Evolutionary conservation across 2,113 vertebrate genomes (phyloP), one percentile per base, ranked within the genome.

Genomic region (Myanophis thanlyinensis): DNA sequence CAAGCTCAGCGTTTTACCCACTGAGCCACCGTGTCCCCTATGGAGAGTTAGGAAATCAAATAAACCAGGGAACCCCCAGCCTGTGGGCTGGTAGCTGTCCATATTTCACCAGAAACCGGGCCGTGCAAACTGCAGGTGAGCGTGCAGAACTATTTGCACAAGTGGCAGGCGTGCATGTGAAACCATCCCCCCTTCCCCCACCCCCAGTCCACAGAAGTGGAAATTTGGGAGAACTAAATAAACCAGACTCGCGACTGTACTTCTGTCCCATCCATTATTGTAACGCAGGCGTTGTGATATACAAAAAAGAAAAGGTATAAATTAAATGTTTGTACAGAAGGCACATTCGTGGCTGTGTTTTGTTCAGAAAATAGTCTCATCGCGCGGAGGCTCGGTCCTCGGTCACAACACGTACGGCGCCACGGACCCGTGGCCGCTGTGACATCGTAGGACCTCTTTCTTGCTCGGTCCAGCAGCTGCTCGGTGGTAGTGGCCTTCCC

Each of bases 401-500:
- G 6, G 96, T 98, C 97, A 98, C 49, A 40, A 98, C 85, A 94
- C 89, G 0, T 97, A 94, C n/a, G 97, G 95, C 1, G 91, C 96
- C 51, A 97, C 22, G 0, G 95, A 93, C 3, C 97, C 97, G 0
- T 48, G 94, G n/a, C 95, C 90, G 54, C 98, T 97, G 0, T 96
- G 35, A 93, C 99, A 99, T 85, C 96, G 98, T 56, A 99, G 97
- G 44, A 98, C 94, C 51, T 98, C 98, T 95, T 98, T 98, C 94
- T 98, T 97, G 93, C 97, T 96, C 59, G 97, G 97, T 15, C 98
- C 98, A 0, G 98, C 98, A 0, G 98, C 98, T 92, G 98, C 98
- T 90, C 98, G 96, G 93, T 99, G 99, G 94, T 99, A 99, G 94
- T 98, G 97, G 2, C 98, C 98, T 95, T 98, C 98, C 94, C 97